These are phyloP conservation scores for Phanerotoma sp. DNA, from an alignment of 2,888 invertebrate species.

Conservation along the genomic window DNA sequence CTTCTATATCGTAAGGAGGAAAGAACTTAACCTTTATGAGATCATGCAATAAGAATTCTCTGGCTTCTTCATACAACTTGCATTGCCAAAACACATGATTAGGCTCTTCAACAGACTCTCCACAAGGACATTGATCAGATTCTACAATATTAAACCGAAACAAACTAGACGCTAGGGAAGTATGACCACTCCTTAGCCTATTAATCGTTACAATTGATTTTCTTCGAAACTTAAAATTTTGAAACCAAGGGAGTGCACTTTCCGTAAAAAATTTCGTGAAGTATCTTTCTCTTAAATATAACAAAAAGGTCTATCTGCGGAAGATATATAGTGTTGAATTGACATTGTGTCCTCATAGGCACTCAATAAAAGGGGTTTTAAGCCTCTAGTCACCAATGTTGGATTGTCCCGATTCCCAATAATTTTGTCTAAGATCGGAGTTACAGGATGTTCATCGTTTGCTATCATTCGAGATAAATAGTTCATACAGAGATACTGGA, in stretches of 20 bases:
- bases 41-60: neutral
- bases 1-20: neutral
- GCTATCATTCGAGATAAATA: neutral
- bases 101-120: neutral
- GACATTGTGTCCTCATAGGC: neutral
- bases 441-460: neutral
- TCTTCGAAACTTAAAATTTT: neutral
- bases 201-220: neutral
- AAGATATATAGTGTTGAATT: neutral
- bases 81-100: slow-evolving; percentile 11
- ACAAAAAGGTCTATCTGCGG: neutral
- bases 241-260: neutral
- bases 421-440: neutral
- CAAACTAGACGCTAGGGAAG: neutral
- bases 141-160: slow-evolving; percentile 6
- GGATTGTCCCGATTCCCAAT: neutral
- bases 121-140: neutral
- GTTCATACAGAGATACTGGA: neutral
- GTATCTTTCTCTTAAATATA: slow-evolving; percentile 1
- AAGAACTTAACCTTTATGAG: neutral
- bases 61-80: neutral
- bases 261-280: neutral
- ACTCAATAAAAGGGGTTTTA: neutral
- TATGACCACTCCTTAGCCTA: slow-evolving; percentile 1
- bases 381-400: neutral